Evolutionary conservation across 1,140 invertebrate species (phyloP), one percentile per base, ranked within the genome.

Genomic region (Caenorhabditis inopinata): DNA sequence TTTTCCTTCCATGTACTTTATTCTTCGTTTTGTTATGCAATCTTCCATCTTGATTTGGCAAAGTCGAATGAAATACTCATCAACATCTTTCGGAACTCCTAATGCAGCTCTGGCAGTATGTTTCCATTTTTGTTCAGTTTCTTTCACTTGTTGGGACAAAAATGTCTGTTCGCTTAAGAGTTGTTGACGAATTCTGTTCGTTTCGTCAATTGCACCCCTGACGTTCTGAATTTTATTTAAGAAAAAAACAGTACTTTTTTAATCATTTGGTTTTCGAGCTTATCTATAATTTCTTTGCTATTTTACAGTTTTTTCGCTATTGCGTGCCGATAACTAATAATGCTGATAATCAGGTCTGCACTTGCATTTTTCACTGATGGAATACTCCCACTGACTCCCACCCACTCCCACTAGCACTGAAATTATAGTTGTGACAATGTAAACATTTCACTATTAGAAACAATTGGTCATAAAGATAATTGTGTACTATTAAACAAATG

Each of bases 401-500:
- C n/a, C n/a, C n/a, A n/a, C n/a, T n/a, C n/a, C n/a, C n/a, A n/a
- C n/a, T n/a, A n/a, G n/a, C n/a, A n/a, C n/a, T n/a, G n/a, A n/a
- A n/a, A n/a, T n/a, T n/a, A n/a, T n/a, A n/a, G n/a, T n/a, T n/a
- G n/a, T n/a, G n/a, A n/a, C n/a, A n/a, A n/a, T n/a, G n/a, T n/a
- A n/a, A n/a, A n/a, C n/a, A n/a, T n/a, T n/a, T n/a, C n/a, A n/a
- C n/a, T n/a, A n/a, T n/a, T n/a, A n/a, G n/a, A n/a, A 11, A 21
- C 49, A 68, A 68, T 21, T n/a, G 58, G n/a, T 21, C 58, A 11
- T 68, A 68, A 68, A 68, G 58, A 68, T 68, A 38, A 68, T 68
- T 68, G 32, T 68, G 16, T 21, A 32, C 38, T 18, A 38, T 68
- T 29, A 68, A 68, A 35, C 2, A n/a, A n/a, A 38, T 32, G 32